Base-by-base conservation (phyloP, 2,113 vertebrate genomes). In the Trogon surrucura region DNA sequence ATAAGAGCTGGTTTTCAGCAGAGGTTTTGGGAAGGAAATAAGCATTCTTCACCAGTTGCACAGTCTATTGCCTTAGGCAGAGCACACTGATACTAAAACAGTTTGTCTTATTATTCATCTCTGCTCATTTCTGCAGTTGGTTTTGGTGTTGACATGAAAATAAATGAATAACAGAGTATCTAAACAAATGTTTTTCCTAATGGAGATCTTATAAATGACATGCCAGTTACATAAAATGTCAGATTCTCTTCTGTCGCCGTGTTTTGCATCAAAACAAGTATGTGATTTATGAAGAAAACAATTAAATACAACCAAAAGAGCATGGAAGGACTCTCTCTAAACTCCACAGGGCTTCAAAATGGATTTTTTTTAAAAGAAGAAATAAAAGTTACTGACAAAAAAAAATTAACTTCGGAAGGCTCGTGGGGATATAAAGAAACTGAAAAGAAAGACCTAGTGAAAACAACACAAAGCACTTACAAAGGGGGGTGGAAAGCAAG, bases 131-230 rank as follows among this genome's bases (percentile, higher is more conserved):
- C 85, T 96, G 93, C 91, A 71, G 65, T 95, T 71, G 88, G 92
- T 96, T 96, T 94, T 93, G 90, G 93, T 96, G 95, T 86, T 96
- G 96, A 96, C 96, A 96, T 81, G 77, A 92, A 97, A 97, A 95
- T 92, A 97, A 96, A 97, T 95, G 32, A 96, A 91, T 81, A 94
- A 86, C 95, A 95, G 90, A 96, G 80, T 92, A 95, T 86, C 91
- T 97, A 97, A 97, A 96, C 92, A 96, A 97, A 96, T 69, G 90
- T 94, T 97, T 97, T 93, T 95, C 96, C 88, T 97, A 96, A 96
- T 94, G 85, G 85, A 93, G 93, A 87, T 85, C 77, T 78, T 84
- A 81, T 69, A 97, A 96, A 95, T 84, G 77, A 96, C 88, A 96
- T 79, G 72, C 38, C 77, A 94, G 95, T 94, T 95, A 93, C 73